A percentile compares a stretch with the other conserved stretches of the same genome.
Evolutionary conservation across 2,113 vertebrate genomes (phyloP).

Genomic region (Platichthys stellatus): DNA sequence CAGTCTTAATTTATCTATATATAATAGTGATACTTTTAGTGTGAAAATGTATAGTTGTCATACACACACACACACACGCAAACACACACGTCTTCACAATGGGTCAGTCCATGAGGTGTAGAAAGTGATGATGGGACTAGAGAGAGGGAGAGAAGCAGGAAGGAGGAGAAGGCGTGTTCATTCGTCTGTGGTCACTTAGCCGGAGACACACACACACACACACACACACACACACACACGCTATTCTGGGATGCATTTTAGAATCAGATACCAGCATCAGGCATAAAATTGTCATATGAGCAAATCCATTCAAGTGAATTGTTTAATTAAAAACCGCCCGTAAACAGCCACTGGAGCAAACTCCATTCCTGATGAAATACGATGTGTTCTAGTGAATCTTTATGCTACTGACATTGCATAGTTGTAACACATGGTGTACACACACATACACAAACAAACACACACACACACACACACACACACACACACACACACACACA

Average conservation of each 20-base stretch:
- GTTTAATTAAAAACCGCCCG: slow-evolving; percentile 8
- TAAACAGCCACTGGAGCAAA: background rate
- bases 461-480: background rate
- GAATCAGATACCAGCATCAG: background rate
- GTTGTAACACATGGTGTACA: background rate
- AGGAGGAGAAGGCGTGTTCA: no score
- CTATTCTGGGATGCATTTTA: background rate
- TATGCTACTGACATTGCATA: slow-evolving; percentile 1
- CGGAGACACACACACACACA: background rate
- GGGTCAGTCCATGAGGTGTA: no score
- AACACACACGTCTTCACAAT: no score
- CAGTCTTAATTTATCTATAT: no score
- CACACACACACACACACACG: background rate
- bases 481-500: slow-evolving; percentile 14
- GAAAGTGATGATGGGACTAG: no score
- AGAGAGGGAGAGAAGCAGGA: no score
- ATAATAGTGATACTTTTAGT: no score
- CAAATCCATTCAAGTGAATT: background rate
- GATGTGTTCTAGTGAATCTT: background rate
- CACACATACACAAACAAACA: background rate
- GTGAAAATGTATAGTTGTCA: no score
- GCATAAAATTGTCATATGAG: slow-evolving; percentile 1
- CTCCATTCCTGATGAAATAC: background rate
- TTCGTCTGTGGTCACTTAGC: background rate
- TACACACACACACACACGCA: no score